Evolutionary conservation across 2,113 vertebrate genomes (phyloP).

Genomic region (Strigops habroptila): DNA sequence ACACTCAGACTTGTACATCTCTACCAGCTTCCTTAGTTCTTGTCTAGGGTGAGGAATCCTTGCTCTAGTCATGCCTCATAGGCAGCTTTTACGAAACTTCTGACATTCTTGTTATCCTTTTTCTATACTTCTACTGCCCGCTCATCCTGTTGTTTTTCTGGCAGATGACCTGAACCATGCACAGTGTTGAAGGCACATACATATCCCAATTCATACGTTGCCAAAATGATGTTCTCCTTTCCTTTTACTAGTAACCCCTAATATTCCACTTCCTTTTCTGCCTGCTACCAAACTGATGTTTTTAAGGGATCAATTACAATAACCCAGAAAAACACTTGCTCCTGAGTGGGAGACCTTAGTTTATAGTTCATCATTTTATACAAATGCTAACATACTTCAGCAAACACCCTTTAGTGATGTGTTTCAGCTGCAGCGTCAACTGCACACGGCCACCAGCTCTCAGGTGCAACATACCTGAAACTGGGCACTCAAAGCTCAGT

Average conservation of each 20-base stretch:
- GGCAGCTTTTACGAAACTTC: background rate
- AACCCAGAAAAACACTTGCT: background rate
- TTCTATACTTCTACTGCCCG: background rate
- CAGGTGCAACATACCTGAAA: background rate
- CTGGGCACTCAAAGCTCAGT: background rate
- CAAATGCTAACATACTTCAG: background rate
- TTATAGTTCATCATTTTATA: background rate
- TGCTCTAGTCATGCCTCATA: background rate
- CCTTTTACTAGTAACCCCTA: background rate
- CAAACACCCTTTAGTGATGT: background rate
- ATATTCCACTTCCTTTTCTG: background rate
- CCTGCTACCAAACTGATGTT: background rate
- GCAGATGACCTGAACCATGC: background rate
- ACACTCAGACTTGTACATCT: background rate
- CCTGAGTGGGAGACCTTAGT: background rate
- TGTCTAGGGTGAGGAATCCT: background rate
- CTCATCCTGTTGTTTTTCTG: background rate
- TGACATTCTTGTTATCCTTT: background rate
- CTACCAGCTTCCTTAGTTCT: background rate
- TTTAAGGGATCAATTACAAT: background rate
- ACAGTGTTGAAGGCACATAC: fast-evolving
- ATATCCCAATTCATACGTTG: background rate
- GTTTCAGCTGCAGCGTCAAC: background rate
- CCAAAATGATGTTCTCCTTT: background rate
- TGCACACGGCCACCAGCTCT: background rate